Conservation (phyloP, 1,140 invertebrate genomes). For the Calephelis virginiensis region DNA sequence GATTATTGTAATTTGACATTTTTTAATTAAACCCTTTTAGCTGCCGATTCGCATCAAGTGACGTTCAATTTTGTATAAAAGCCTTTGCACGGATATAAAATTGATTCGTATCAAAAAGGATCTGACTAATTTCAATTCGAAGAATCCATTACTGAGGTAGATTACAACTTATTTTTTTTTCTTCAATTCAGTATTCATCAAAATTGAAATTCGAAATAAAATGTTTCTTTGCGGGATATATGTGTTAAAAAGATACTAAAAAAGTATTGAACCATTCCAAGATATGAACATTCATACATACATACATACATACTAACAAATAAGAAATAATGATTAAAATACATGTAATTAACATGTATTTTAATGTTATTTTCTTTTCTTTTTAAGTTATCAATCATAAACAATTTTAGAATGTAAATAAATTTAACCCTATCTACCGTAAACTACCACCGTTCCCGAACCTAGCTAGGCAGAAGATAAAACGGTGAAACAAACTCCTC, state of each 20-base stretch:
- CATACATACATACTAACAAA: no score
- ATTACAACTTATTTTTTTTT: slow-evolving; percentile 4
- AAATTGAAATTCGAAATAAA: not conserved
- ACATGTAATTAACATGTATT: no score
- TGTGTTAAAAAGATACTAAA: no score
- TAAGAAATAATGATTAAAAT: no score
- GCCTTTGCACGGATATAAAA: slow-evolving; percentile 10
- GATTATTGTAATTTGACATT: slow-evolving; percentile 10
- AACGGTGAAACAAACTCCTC: no score
- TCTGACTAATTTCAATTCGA: slow-evolving; percentile 6
- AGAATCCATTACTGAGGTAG: slow-evolving; percentile 6
- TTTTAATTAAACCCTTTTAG: slow-evolving; percentile 9
- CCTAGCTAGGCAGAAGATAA: no score
- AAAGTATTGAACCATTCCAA: not conserved
- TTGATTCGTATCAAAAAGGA: slow-evolving; percentile 14
- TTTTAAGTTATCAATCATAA: no score
- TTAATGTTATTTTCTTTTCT: no score
- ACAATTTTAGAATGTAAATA: no score
- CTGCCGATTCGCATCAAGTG: slow-evolving; percentile 7
- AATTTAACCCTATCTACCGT: no score
- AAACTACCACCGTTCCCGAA: no score
- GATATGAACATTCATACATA: no score
- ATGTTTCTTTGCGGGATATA: not conserved
- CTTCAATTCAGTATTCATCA: not conserved
- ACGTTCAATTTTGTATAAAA: slow-evolving; percentile 18